Evolutionary conservation across 1,140 invertebrate species (phyloP).

Genomic region (Eupeodes corollae): DNA sequence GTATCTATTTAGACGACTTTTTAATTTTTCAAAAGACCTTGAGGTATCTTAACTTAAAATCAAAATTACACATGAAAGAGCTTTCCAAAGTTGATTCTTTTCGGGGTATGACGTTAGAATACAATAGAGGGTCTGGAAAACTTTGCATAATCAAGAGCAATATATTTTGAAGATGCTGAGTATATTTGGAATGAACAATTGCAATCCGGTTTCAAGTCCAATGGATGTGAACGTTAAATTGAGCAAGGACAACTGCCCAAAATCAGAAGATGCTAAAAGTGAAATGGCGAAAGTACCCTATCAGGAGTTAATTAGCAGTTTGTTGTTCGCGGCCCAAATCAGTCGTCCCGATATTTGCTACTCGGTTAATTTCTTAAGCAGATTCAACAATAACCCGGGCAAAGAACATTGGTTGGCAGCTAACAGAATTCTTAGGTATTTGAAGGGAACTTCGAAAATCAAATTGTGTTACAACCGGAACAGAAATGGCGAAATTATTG

Average conservation of each 20-base stretch:
- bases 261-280: not conserved
- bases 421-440: too few species aligned
- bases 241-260: slow-evolving; percentile 1
- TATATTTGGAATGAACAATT: slow-evolving; percentile 3
- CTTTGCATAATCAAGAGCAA: too few species aligned
- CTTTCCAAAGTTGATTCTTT: not conserved
- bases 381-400: slow-evolving; percentile 16
- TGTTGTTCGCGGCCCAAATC: slow-evolving; percentile 25
- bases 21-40: not conserved
- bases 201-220: slow-evolving; percentile 1
- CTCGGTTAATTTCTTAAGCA: slow-evolving; percentile 15
- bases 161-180: not conserved
- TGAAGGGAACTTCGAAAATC: too few species aligned
- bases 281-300: slow-evolving; percentile 9
- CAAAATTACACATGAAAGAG: slow-evolving; percentile 5
- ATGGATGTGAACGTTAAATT: too few species aligned
- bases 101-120: slow-evolving; percentile 3
- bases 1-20: slow-evolving; percentile 5
- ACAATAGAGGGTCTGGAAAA: not conserved
- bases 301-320: slow-evolving; percentile 16
- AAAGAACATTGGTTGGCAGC: too few species aligned
- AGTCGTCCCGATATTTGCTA: too few species aligned
- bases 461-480: slow-evolving; percentile 5
- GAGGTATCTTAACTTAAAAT: not conserved
- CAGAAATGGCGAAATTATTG: too few species aligned